phyloP scores from a whole-genome alignment of 2,888 invertebrate genomes.

The Drymonia ruficornis region DNA sequence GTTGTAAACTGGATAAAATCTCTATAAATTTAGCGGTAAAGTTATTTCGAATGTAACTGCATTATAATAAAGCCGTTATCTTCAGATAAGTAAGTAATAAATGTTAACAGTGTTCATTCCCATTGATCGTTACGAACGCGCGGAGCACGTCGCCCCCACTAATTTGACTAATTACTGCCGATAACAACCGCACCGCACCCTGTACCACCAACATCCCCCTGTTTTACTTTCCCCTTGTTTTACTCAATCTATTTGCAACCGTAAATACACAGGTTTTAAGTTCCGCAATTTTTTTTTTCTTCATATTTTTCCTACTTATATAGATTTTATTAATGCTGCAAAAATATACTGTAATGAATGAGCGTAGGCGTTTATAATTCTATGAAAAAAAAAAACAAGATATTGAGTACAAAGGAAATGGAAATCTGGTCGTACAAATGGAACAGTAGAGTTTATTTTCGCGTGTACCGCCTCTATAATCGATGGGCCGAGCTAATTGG shows the following conservation, averaged over 20 bases:
- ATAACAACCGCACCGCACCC: slow-evolving; percentile 58
- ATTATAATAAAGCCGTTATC: background rate
- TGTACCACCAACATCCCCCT: slow-evolving; percentile 36
- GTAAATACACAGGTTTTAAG: background rate
- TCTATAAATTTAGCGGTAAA: too few species aligned
- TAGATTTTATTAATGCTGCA: background rate
- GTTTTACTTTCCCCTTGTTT: background rate
- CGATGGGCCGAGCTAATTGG: slow-evolving; percentile 51
- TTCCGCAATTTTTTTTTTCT: slow-evolving; percentile 5
- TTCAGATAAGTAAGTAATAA: slow-evolving; percentile 2
- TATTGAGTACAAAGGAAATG: background rate
- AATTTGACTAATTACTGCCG: slow-evolving; percentile 74
- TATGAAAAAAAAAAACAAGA: background rate
- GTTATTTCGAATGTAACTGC: background rate
- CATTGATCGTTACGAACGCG: slow-evolving; percentile 6
- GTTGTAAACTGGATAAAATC: too few species aligned
- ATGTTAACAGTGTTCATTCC: background rate
- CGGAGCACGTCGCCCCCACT: slow-evolving; percentile 52
- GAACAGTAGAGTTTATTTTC: slow-evolving; percentile 31
- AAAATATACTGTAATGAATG: slow-evolving; percentile 16
- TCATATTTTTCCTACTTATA: background rate
- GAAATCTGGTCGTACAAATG: slow-evolving; percentile 15
- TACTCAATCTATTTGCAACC: slow-evolving; percentile 34
- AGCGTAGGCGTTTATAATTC: background rate
- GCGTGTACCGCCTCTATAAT: slow-evolving; percentile 21